Conservation (phyloP, 1,140 invertebrate species). For the Pogonomyrmex californicus region DNA sequence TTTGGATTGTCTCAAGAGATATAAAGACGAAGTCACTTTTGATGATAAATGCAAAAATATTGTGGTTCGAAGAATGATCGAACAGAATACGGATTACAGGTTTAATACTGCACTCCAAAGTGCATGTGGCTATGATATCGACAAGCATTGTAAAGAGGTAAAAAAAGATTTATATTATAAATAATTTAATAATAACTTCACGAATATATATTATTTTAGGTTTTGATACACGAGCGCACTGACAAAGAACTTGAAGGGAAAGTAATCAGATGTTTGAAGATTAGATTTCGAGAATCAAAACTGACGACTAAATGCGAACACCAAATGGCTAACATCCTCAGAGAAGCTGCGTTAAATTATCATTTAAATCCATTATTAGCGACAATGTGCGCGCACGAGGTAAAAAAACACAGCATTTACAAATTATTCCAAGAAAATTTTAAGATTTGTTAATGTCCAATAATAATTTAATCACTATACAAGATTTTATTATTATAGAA, state of each 20-base stretch:
- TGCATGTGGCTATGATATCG: conserved; percentile 92
- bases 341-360: conserved; percentile 95
- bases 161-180: conserved; percentile 45
- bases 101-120: conserved; percentile 96
- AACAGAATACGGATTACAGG: conserved; percentile 96
- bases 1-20: conserved; percentile 91
- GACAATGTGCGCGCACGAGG: conserved; percentile 90
- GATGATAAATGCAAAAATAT: conserved; percentile 95
- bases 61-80: conserved; percentile 95
- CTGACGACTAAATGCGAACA: conserved; percentile 92
- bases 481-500: conserved; percentile 14
- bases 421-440: background rate
- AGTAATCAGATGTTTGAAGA: conserved; percentile 91
- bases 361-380: conserved; percentile 94
- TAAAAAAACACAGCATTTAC: conserved; percentile 72
- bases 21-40: conserved; percentile 94
- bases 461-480: background rate
- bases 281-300: conserved; percentile 92
- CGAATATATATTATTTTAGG: conserved; percentile 68
- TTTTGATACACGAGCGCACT: conserved; percentile 78
- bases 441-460: background rate
- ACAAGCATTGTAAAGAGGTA: conserved; percentile 89
- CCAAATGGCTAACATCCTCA: conserved; percentile 93
- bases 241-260: conserved; percentile 87
- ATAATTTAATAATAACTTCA: conserved; percentile 22